phyloP scores from a whole-genome alignment of 2,888 invertebrate genomes.

The Omphaloscelis lunosa region DNA sequence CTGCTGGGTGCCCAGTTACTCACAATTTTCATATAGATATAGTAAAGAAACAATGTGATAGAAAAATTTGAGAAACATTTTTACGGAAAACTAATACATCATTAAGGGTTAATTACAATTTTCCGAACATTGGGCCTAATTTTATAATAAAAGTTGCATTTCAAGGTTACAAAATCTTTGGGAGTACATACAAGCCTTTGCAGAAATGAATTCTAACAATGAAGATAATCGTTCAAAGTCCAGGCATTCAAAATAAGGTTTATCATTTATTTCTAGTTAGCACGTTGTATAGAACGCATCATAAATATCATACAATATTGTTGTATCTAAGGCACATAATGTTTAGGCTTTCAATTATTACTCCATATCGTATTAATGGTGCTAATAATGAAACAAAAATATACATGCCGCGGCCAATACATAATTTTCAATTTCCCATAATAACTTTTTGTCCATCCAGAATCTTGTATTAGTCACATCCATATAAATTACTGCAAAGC shows the following conservation, averaged over 20 bases:
- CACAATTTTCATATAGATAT: conserved; percentile 52
- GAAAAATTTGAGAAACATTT: conserved; percentile 23
- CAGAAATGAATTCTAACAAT: conserved; percentile 85
- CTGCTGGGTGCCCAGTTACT: conserved; percentile 79
- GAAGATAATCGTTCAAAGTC: conserved; percentile 80
- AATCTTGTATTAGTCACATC: conserved; percentile 75
- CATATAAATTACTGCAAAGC: conserved; percentile 82
- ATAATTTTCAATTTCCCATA: conserved; percentile 59
- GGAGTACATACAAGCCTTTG: conserved; percentile 83
- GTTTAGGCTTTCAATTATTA: conserved; percentile 91
- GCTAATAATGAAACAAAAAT: conserved; percentile 82
- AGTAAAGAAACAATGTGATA: conserved; percentile 45
- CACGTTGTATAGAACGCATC: conserved; percentile 91
- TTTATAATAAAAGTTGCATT: conserved; percentile 57
- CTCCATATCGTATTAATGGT: conserved; percentile 89
- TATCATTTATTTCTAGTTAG: conserved; percentile 90
- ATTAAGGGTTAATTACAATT: conserved; percentile 45
- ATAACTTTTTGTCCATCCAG: conserved; percentile 41
- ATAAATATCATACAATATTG: conserved; percentile 91
- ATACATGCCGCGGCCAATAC: conserved; percentile 76
- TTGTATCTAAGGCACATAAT: conserved; percentile 92
- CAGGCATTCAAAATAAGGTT: conserved; percentile 88
- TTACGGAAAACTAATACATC: conserved; percentile 50
- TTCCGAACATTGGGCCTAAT: conserved; percentile 66
- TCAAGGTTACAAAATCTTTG: conserved; percentile 71